Base-by-base conservation (phyloP, 1,140 invertebrate genomes). In the Aphaenogaster floridana region DNA sequence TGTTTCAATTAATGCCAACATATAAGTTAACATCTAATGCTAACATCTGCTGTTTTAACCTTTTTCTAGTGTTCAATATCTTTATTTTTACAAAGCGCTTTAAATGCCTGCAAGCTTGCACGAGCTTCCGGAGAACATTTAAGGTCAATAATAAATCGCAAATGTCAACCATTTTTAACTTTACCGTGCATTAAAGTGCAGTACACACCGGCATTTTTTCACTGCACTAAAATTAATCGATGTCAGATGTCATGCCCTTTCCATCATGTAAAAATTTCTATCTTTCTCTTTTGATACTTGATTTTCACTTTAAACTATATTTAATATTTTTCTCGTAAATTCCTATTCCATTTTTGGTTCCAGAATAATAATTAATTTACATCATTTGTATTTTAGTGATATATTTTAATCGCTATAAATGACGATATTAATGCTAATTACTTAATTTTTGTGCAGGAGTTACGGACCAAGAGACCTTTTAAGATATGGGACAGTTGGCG, bases 401-500 rank as follows among this genome's bases (percentile, higher is more conserved):
- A 21, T 21, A n/a, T 63, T 34, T 68, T 68, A 34, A 42, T 57
- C 13, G n/a, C 1, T 80, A 4, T 36, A 69, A 39, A 42, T 63
- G 9, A 21, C 11, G 8, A 69, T 69, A 71, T 57, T 74, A 74
- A 48, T n/a, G 5, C 15, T 68, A 50, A 71, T 81, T 63, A 28
- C 15, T 36, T 71, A 9, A 78, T 92, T 88, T 88, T 80, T 86
- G 96, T 96, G 66, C 96, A 98, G 97, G 97, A 98, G 97, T 97
- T 97, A 97, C 97, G 98, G 96, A 97, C 97, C 97, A 98, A 98
- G 97, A 98, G 98, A 97, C 98, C 98, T 97, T 99, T 99, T 96
- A 99, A 99, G 97, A 97, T 99, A 97, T 99, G 98, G 98, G 98
- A 98, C 97, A 98, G 97, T 96, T 98, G 98, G 96, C 97, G 99